Evolutionary conservation across 2,797 vertebrate genomes (phyloP).

Genomic region (Sparidentex hasta): DNA sequence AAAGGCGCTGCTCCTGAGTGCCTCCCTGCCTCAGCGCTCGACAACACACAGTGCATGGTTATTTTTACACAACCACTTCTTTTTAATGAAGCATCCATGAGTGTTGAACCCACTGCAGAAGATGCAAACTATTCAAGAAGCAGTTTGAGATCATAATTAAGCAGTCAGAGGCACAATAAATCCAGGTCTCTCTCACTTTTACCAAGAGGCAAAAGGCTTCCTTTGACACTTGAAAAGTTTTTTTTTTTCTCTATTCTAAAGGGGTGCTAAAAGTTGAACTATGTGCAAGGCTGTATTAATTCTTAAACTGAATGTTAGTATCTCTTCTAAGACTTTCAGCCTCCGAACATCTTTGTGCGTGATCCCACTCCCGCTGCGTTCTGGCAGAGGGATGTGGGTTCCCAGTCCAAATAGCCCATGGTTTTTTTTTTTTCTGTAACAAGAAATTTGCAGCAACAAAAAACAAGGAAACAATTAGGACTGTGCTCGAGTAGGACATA

Average conservation of each 20-base stretch:
- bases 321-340: slow-evolving; percentile 48
- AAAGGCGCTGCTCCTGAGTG: slow-evolving; percentile 71
- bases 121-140: slow-evolving; percentile 71
- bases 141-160: slow-evolving; percentile 70
- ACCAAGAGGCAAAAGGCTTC: slow-evolving; percentile 38
- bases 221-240: slow-evolving; percentile 55
- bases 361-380: slow-evolving; percentile 55
- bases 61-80: slow-evolving; percentile 74
- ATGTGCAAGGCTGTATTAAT: slow-evolving; percentile 46
- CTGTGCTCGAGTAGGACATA: slow-evolving; percentile 55
- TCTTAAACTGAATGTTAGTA: slow-evolving; percentile 48
- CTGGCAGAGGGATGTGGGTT: slow-evolving; percentile 52
- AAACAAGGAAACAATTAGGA: slow-evolving; percentile 73
- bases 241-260: slow-evolving; percentile 34
- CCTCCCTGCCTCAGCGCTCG: slow-evolving; percentile 60
- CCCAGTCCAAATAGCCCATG: slow-evolving; percentile 62
- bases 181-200: slow-evolving; percentile 53
- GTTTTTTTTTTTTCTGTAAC: slow-evolving; percentile 52
- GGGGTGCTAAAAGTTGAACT: slow-evolving; percentile 53
- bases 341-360: slow-evolving; percentile 46
- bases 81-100: slow-evolving; percentile 79
- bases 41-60: slow-evolving; percentile 55
- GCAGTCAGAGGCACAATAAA: slow-evolving; percentile 55
- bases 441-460: slow-evolving; percentile 72
- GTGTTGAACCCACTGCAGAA: slow-evolving; percentile 57